Percentiles rank a stretch among this genome's conserved stretches.
phyloP scores from a whole-genome alignment of 2,888 invertebrate genomes.

The Cartodere bifasciata region DNA sequence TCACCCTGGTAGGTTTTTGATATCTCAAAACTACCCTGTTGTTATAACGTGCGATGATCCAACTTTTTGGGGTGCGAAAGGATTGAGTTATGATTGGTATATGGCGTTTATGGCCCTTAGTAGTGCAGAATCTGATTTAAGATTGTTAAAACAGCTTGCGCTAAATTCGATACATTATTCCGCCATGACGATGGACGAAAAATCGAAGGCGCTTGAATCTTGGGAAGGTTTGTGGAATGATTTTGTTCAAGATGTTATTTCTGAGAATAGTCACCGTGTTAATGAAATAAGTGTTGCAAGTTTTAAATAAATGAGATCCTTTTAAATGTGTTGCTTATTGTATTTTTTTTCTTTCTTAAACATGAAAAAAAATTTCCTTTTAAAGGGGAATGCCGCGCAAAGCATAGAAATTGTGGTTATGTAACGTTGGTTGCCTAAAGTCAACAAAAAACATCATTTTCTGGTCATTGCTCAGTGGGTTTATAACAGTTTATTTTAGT shows the following conservation, averaged over 20 bases:
- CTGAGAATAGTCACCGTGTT: too few relatives aligned
- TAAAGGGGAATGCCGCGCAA: too few relatives aligned
- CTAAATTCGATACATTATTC: slow-evolving; percentile 63
- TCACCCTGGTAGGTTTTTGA: slow-evolving; percentile 54
- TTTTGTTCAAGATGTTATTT: slow-evolving; percentile 36
- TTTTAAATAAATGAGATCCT: too few relatives aligned
- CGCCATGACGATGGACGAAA: slow-evolving; percentile 39
- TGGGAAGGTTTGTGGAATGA: slow-evolving; percentile 47
- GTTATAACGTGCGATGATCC: slow-evolving; percentile 69
- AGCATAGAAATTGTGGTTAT: too few relatives aligned
- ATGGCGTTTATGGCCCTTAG: slow-evolving; percentile 64
- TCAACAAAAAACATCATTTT: too few relatives aligned
- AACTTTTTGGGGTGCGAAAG: slow-evolving; percentile 57
- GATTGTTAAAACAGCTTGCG: slow-evolving; percentile 58
- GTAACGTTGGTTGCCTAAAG: too few relatives aligned
- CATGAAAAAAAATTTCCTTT: too few relatives aligned
- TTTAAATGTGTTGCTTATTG: too few relatives aligned
- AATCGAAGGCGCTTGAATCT: slow-evolving; percentile 35
- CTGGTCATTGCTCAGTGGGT: too few relatives aligned
- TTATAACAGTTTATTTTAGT: too few relatives aligned
- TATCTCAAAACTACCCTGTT: slow-evolving; percentile 55
- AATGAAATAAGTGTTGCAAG: too few relatives aligned
- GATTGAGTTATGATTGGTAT: slow-evolving; percentile 65
- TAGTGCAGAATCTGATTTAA: slow-evolving; percentile 51
- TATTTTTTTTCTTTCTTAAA: too few relatives aligned